phyloP scores from a whole-genome alignment of 2,888 invertebrate species.

The Dichetophora obliterata region DNA sequence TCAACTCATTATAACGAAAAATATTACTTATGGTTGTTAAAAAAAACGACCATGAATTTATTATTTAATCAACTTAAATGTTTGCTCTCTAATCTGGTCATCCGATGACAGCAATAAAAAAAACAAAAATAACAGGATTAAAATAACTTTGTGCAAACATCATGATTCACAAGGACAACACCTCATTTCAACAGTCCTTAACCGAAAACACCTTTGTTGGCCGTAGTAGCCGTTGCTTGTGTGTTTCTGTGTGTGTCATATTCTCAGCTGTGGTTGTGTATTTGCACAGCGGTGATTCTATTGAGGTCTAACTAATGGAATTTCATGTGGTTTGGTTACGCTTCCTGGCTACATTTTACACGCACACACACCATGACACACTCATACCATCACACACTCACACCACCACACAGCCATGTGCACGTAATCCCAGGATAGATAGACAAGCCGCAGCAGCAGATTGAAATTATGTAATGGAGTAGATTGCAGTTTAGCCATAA shows the following conservation, averaged over 20 bases:
- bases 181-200: not conserved
- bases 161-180: not conserved
- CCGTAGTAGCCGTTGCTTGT: not conserved
- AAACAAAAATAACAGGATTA: not conserved
- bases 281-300: conserved; percentile 5
- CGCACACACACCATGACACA: too few species aligned
- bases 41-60: too few species aligned
- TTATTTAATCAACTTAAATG: too few species aligned
- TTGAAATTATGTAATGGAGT: not conserved
- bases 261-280: not conserved
- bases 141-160: not conserved
- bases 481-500: not conserved
- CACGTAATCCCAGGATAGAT: not conserved
- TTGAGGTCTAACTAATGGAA: conserved; percentile 17
- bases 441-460: not conserved
- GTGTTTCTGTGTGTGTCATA: not conserved
- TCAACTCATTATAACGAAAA: too few species aligned
- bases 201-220: not conserved
- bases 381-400: too few species aligned
- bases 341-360: not conserved
- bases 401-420: not conserved
- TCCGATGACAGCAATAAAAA: too few species aligned
- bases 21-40: too few species aligned
- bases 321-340: not conserved
- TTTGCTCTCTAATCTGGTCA: too few species aligned